Evolutionary conservation across 2,113 vertebrate species (phyloP), one percentile per base, ranked within the genome.

Genomic region (Hydropotes inermis): DNA sequence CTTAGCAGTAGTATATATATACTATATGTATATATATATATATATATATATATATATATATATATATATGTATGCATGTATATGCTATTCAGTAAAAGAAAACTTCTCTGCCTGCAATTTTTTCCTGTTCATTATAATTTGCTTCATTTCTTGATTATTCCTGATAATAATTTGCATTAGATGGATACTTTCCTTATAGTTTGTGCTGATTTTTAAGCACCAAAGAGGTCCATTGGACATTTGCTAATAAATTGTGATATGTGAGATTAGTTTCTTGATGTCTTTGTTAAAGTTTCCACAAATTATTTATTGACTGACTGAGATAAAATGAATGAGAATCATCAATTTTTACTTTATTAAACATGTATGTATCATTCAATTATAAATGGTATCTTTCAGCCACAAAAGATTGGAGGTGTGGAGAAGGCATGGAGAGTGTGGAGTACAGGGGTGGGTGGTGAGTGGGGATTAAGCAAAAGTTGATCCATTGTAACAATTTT

Each of bases 401-500:
- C 6, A 2, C 36, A 36, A 25, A 43, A 79, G 19, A 89, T 21
- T 55, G 30, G 45, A 95, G 36, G 3, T 13, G 70, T 55, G 28
- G 12, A 28, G 47, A 95, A 95, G 64, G 36, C 6, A 2, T 82
- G 67, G 33, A 85, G 92, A 90, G 2, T 64, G 43, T 3, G 0
- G 23, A 47, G 52, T 64, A 3, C 58, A 76, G 60, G 36, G 36
- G 52, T 92, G 52, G 86, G 91, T 61, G 10, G 76, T 74, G 83
- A 95, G 30, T 61, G 30, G n/a, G 36, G 60, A 95, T 93, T 97
- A 96, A 87, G 70, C 43, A 91, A 92, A 96, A 76, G 76, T 36
- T 86, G 82, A 97, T 94, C 86, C 60, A 61, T 27, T 89, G 61
- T 97, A 97, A 95, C 91, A 81, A 95, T 95, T 97, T 97, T 97